phyloP scores from a whole-genome alignment of 2,113 vertebrate species.

The Hypocryptadius cinnamomeus region DNA sequence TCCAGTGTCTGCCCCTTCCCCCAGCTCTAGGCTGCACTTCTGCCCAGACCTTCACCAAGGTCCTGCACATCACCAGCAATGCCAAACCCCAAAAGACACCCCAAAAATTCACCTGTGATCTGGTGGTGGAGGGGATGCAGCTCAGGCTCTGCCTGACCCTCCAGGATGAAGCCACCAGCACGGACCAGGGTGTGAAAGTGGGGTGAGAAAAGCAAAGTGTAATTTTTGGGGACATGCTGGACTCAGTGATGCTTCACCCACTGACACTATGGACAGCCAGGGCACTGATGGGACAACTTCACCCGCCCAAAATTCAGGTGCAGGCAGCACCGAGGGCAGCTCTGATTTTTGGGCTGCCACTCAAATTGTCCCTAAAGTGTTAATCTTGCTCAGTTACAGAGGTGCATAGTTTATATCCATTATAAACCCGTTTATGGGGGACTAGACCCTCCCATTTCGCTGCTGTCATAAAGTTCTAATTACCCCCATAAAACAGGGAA shows the following conservation, averaged over 20 bases:
- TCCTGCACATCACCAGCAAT: neutral
- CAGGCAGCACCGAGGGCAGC: neutral
- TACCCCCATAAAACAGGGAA: constrained; percentile 75
- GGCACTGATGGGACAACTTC: neutral
- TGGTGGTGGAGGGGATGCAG: neutral
- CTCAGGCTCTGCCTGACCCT: neutral
- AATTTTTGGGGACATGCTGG: neutral
- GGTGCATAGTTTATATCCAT: constrained; percentile 75
- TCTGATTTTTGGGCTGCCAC: constrained; percentile 52
- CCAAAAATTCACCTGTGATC: neutral
- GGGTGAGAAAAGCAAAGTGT: neutral
- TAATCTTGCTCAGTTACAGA: constrained; percentile 65
- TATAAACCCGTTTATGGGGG: constrained; percentile 81
- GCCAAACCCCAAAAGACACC: neutral
- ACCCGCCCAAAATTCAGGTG: neutral
- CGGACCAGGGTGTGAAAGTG: fast-evolving
- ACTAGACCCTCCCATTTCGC: constrained; percentile 70
- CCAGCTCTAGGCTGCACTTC: neutral
- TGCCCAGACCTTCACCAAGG: neutral
- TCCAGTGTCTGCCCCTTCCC: neutral
- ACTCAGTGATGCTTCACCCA: neutral
- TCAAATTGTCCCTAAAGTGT: constrained; percentile 71
- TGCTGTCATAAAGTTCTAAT: constrained; percentile 76
- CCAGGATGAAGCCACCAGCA: fast-evolving
- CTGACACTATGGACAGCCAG: fast-evolving